These are phyloP conservation scores for Mobula hypostoma DNA, from an alignment of 2,113 vertebrate genomes.

Conservation along the genomic window DNA sequence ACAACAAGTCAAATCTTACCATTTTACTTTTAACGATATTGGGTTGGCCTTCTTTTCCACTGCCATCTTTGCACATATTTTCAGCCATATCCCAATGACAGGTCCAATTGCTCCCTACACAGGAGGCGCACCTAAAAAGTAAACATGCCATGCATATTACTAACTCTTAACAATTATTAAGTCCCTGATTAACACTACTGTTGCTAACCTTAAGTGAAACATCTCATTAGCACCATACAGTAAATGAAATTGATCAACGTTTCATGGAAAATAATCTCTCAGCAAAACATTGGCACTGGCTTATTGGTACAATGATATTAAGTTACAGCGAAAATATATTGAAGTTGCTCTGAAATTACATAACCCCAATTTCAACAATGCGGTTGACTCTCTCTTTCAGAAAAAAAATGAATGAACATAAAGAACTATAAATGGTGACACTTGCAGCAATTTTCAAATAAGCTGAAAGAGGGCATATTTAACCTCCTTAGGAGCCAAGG, in stretches of 20 bases:
- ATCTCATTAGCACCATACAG: neutral
- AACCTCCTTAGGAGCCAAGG: too few relatives aligned
- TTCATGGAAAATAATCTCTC: neutral
- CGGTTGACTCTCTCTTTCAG: too few relatives aligned
- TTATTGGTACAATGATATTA: neutral
- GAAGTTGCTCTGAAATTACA: neutral
- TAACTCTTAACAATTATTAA: neutral
- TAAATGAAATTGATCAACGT: neutral
- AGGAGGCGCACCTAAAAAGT: constrained; percentile 77
- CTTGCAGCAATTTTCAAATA: too few relatives aligned
- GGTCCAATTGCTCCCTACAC: constrained; percentile 80
- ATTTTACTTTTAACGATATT: constrained; percentile 40
- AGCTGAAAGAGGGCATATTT: too few relatives aligned
- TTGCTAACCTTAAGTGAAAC: neutral
- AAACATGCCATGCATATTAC: constrained; percentile 26
- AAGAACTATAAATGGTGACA: too few relatives aligned
- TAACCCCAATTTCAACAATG: neutral
- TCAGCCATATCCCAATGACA: constrained; percentile 79
- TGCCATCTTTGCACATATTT: constrained; percentile 69
- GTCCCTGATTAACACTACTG: neutral
- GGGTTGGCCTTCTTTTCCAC: constrained; percentile 56
- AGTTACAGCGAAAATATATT: neutral
- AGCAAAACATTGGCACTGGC: neutral
- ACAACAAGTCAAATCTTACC: constrained; percentile 4
- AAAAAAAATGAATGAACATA: too few relatives aligned